Percentiles rank a stretch among this genome's conserved stretches.
These are phyloP conservation scores for Argyresthia goedartella DNA, from an alignment of 2,888 invertebrate species.

Conservation along the genomic window DNA sequence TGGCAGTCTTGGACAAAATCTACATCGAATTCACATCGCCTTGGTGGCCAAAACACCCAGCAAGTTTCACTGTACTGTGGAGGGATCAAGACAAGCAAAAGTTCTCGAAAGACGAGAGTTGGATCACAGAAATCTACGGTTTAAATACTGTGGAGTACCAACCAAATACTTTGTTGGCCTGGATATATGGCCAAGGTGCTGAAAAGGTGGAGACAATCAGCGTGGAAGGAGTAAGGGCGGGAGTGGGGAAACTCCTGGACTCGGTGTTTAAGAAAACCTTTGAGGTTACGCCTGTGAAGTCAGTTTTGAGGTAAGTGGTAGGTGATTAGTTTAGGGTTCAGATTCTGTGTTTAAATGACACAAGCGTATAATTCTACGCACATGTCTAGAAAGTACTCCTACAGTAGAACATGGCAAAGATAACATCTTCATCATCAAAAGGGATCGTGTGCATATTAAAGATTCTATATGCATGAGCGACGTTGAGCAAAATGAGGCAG, in stretches of 20 bases:
- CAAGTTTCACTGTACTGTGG: constrained; percentile 71
- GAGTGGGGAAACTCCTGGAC: constrained; percentile 66
- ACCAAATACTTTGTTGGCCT: constrained; percentile 73
- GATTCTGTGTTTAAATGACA: not conserved
- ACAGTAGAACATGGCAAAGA: too few relatives aligned
- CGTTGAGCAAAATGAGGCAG: too few relatives aligned
- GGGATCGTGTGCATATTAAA: too few relatives aligned
- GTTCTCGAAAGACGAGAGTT: constrained; percentile 53
- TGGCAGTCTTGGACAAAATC: constrained; percentile 78
- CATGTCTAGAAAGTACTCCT: too few relatives aligned
- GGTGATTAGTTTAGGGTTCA: constrained; percentile 1
- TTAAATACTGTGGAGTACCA: constrained; percentile 73
- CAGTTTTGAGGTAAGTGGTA: constrained; percentile 65
- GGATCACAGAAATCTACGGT: constrained; percentile 74
- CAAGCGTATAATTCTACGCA: too few relatives aligned
- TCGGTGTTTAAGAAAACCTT: constrained; percentile 60
- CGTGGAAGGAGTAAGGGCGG: constrained; percentile 60
- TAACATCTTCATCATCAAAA: too few relatives aligned
- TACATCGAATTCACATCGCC: constrained; percentile 75
- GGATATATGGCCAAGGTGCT: constrained; percentile 76
- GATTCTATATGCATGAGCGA: too few relatives aligned
- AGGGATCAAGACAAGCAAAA: constrained; percentile 57
- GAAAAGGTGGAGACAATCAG: constrained; percentile 70
- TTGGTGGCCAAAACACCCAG: constrained; percentile 72
- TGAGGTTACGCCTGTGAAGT: constrained; percentile 64